Percentiles rank a stretch among this genome's conserved stretches.
Conservation (phyloP, 2,888 invertebrate genomes). For the Didymodactylos carnosus region DNA sequence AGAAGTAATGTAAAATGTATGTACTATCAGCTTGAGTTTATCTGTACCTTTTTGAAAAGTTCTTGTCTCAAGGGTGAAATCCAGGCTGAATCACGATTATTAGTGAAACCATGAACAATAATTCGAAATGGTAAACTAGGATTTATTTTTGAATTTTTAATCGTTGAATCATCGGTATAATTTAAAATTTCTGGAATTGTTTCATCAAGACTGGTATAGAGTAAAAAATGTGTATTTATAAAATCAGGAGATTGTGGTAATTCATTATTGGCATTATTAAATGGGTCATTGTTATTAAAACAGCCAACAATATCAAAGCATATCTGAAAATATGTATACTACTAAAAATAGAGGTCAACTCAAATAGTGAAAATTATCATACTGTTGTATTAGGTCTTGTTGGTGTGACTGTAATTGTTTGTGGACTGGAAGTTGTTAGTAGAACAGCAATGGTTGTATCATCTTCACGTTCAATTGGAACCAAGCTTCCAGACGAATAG, state of each 20-base stretch:
- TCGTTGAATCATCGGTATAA: background rate
- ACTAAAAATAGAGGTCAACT: no score
- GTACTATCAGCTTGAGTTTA: no score
- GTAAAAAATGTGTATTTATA: slow-evolving; percentile 3
- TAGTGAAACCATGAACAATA: slow-evolving; percentile 12
- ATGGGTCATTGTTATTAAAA: slow-evolving; percentile 6
- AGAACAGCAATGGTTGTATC: no score
- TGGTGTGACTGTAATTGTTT: no score
- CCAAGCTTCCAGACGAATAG: no score
- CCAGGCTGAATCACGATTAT: slow-evolving; percentile 3
- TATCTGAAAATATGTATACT: background rate
- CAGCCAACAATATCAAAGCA: slow-evolving; percentile 7
- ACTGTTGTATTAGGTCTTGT: no score
- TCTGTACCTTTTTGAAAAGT: background rate
- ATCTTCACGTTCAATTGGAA: no score
- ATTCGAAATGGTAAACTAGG: background rate
- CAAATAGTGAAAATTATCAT: no score
- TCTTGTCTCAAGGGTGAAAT: background rate
- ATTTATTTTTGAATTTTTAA: background rate
- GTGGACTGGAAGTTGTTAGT: no score
- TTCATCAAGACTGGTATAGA: background rate
- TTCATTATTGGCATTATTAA: slow-evolving; percentile 5
- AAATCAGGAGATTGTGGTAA: slow-evolving; percentile 1
- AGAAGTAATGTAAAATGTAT: no score
- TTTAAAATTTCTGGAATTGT: background rate